Evolutionary conservation across 1,140 invertebrate species (phyloP).

Genomic region (Cyrtorhinus lividipennis): DNA sequence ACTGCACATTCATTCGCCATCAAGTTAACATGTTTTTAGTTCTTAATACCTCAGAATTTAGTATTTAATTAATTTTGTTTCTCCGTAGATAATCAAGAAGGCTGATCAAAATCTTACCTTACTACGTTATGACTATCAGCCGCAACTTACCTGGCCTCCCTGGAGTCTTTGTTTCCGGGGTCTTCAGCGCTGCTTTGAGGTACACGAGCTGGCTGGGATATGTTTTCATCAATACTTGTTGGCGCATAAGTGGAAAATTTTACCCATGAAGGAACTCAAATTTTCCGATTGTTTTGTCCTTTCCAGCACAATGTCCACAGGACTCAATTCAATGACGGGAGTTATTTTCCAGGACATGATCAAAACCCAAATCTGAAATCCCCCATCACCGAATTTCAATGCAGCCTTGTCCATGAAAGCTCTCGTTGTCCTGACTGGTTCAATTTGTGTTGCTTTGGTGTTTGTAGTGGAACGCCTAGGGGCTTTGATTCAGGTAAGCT

Average conservation of each 20-base stretch:
- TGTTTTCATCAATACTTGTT: no score
- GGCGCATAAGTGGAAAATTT: no score
- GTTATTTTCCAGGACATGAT: slow-evolving; percentile 69
- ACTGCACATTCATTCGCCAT: no score
- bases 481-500: slow-evolving; percentile 44
- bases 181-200: slow-evolving; percentile 59
- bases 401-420: slow-evolving; percentile 51
- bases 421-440: slow-evolving; percentile 46
- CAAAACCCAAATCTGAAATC: slow-evolving; percentile 42
- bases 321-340: slow-evolving; percentile 63
- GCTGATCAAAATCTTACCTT: slow-evolving; percentile 49
- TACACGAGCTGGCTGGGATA: no score
- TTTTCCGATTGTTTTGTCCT: no score
- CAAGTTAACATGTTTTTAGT: background rate
- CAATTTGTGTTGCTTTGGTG: slow-evolving; percentile 45
- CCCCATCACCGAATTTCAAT: slow-evolving; percentile 41
- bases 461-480: slow-evolving; percentile 54
- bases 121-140: slow-evolving; percentile 58
- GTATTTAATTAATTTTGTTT: background rate
- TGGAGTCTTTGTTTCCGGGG: slow-evolving; percentile 58
- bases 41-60: background rate
- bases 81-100: slow-evolving; percentile 37
- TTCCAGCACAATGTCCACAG: slow-evolving; percentile 60
- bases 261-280: no score
- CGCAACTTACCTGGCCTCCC: slow-evolving; percentile 48